A percentile compares a stretch with the other conserved stretches of the same genome.
These are phyloP conservation scores for Gasteruption jaculator DNA, from an alignment of 2,888 invertebrate genomes.

Conservation along the genomic window DNA sequence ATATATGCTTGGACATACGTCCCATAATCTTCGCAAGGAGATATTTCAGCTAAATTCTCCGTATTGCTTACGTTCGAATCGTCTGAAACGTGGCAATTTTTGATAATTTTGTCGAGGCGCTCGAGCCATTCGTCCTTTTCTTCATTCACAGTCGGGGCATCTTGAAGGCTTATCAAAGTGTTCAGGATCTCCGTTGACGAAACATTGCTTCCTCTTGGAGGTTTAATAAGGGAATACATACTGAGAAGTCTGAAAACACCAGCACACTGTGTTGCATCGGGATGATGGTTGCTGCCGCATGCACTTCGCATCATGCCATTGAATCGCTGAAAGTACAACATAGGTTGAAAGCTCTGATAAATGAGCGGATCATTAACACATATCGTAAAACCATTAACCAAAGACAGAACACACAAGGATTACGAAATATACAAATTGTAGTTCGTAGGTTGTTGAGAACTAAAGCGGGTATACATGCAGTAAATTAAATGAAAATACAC, in stretches of 20 bases:
- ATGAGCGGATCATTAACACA: too few relatives aligned
- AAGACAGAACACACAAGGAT: too few relatives aligned
- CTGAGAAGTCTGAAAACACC: slow-evolving; percentile 13
- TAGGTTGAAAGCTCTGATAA: too few relatives aligned
- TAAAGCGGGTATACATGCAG: too few relatives aligned
- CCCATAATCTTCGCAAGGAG: background rate
- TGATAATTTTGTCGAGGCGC: too few relatives aligned
- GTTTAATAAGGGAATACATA: slow-evolving; percentile 15
- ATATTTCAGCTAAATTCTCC: background rate
- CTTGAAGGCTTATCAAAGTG: slow-evolving; percentile 9
- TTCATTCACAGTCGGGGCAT: background rate
- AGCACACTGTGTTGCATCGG: slow-evolving; percentile 13
- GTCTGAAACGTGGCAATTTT: too few relatives aligned
- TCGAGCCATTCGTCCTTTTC: background rate
- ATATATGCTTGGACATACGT: slow-evolving; percentile 8
- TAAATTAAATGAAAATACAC: too few relatives aligned
- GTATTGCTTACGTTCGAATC: too few relatives aligned
- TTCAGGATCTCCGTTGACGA: slow-evolving; percentile 11
- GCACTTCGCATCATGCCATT: slow-evolving; percentile 15
- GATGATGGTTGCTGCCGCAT: slow-evolving; percentile 18
- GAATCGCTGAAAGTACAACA: slow-evolving; percentile 7
- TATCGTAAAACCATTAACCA: too few relatives aligned
- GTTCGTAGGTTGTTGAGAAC: too few relatives aligned
- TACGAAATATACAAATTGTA: too few relatives aligned
- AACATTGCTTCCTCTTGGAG: slow-evolving; percentile 18